phyloP scores from a whole-genome alignment of 2,113 vertebrate genomes.

The Piprites chloris region DNA sequence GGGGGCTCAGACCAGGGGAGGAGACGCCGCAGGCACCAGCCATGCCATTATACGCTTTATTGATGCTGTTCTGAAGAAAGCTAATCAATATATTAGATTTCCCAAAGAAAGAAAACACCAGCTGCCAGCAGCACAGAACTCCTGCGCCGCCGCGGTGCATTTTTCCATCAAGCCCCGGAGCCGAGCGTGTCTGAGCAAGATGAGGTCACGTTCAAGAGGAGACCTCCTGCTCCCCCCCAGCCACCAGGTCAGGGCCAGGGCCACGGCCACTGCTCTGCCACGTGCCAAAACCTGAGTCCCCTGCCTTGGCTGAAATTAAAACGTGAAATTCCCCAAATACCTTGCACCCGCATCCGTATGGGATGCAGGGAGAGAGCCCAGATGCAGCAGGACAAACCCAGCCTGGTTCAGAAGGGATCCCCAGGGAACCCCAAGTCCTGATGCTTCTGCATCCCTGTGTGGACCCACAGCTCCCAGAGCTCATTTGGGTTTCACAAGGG shows the following conservation, averaged over 20 bases:
- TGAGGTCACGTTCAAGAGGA: constrained; percentile 45
- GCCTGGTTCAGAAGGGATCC: fast-evolving
- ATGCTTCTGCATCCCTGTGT: background rate
- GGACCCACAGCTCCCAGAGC: background rate
- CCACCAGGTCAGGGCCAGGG: constrained; percentile 21
- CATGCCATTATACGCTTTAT: constrained; percentile 68
- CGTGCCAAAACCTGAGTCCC: fast-evolving
- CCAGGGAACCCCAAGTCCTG: fast-evolving
- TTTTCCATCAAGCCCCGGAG: constrained; percentile 41
- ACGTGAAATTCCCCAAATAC: fast-evolving
- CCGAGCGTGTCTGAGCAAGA: background rate
- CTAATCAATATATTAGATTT: constrained; percentile 77
- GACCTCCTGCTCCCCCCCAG: background rate
- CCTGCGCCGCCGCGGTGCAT: background rate
- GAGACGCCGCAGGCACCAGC: constrained; percentile 60
- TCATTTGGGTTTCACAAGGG: background rate
- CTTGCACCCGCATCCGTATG: background rate
- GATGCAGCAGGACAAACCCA: background rate
- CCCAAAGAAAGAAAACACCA: constrained; percentile 72
- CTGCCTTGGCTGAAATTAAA: background rate
- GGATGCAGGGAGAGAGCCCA: background rate
- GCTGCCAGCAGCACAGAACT: constrained; percentile 56
- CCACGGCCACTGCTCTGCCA: background rate
- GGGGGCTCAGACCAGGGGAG: constrained; percentile 33
- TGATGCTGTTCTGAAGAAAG: constrained; percentile 73